Evolutionary conservation across 2,797 vertebrate genomes (phyloP).

Genomic region (Cryptoprocta ferox): DNA sequence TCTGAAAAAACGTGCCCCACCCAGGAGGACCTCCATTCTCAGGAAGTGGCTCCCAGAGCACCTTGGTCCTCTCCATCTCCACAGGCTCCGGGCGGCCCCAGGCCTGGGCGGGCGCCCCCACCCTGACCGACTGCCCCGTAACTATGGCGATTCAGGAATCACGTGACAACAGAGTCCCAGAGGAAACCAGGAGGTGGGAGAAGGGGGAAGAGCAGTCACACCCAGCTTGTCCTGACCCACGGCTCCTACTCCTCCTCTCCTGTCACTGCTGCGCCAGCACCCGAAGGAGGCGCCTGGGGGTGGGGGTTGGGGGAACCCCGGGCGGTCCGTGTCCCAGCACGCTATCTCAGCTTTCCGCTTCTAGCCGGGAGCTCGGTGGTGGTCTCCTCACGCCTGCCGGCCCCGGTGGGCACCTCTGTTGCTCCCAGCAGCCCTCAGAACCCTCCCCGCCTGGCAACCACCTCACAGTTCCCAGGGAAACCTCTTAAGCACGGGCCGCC

Average conservation of each 20-base stretch:
- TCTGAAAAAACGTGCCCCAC: neutral
- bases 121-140: neutral
- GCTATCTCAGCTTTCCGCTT: neutral
- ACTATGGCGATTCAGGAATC: conserved; percentile 39
- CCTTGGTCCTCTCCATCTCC: neutral
- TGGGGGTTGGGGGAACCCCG: neutral
- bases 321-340: neutral
- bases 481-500: conserved; percentile 29
- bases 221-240: neutral
- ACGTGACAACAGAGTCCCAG: neutral
- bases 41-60: neutral
- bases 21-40: neutral
- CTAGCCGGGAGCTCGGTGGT: neutral
- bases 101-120: neutral
- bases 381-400: neutral
- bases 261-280: neutral
- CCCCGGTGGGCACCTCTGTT: neutral
- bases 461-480: conserved; percentile 43
- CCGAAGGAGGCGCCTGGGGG: neutral
- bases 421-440: neutral
- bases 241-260: neutral
- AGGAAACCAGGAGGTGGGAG: neutral
- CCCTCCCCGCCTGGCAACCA: neutral
- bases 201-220: conserved; percentile 20
- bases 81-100: neutral